phyloP scores from a whole-genome alignment of 2,797 vertebrate species.

The Danio choprae region DNA sequence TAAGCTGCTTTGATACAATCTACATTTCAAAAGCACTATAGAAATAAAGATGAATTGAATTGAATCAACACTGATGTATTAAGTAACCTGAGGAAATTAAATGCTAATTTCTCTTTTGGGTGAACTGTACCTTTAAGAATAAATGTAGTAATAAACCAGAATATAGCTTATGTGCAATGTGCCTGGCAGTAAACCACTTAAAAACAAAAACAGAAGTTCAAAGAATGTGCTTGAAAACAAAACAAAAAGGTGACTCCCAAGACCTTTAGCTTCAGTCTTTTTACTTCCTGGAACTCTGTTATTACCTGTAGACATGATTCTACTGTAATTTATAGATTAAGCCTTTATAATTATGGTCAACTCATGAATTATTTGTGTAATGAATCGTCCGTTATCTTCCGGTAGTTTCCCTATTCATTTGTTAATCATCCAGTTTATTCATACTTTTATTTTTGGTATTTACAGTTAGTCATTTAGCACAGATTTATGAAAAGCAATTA shows the following conservation, averaged over 20 bases:
- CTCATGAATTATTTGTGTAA: background rate
- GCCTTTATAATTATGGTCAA: background rate
- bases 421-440: background rate
- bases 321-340: conserved; percentile 2
- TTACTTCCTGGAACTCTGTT: conserved; percentile 20
- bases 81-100: too few species aligned
- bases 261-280: background rate
- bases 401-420: background rate
- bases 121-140: background rate
- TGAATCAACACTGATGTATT: too few species aligned
- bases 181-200: background rate
- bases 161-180: background rate
- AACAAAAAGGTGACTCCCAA: background rate
- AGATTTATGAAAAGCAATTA: background rate
- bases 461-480: background rate
- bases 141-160: background rate
- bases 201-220: background rate
- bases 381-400: background rate
- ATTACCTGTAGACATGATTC: background rate
- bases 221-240: background rate
- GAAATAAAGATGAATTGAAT: too few species aligned
- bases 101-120: background rate
- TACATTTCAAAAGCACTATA: too few species aligned
- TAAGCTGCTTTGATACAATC: too few species aligned
- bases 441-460: background rate